Conservation (phyloP, 2,113 vertebrate genomes). For the Callipepla californica region DNA sequence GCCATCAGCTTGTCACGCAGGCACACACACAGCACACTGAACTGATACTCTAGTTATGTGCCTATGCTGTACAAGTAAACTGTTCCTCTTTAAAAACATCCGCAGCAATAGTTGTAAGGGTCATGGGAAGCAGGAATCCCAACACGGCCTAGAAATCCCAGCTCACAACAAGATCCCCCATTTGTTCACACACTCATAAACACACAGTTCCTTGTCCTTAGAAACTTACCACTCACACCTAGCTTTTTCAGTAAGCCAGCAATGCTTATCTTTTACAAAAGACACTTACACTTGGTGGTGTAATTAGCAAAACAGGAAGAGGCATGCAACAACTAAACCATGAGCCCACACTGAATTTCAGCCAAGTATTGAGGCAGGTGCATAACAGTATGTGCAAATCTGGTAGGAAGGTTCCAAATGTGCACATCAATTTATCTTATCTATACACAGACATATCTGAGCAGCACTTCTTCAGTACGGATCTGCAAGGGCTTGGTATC, state of each 20-base stretch:
- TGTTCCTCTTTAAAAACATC: neutral
- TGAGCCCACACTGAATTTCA: neutral
- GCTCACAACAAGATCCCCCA: neutral
- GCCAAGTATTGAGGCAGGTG: neutral
- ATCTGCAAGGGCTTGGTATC: neutral
- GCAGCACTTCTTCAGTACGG: neutral
- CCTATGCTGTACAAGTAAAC: neutral
- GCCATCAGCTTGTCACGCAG: neutral
- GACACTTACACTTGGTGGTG: neutral
- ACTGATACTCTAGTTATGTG: neutral
- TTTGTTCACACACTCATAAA: neutral
- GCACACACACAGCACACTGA: neutral
- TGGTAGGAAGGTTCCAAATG: neutral
- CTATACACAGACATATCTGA: neutral
- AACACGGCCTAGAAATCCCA: neutral
- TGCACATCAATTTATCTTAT: neutral
- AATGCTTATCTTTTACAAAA: neutral
- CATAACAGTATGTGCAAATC: accelerated
- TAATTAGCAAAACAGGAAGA: neutral
- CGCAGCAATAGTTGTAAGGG: neutral
- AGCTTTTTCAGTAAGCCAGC: neutral
- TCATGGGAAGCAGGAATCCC: neutral
- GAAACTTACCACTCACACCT: neutral
- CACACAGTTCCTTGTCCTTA: neutral
- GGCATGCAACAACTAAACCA: neutral